Evolutionary conservation across 2,113 vertebrate species (phyloP), one percentile per base, ranked within the genome.

Genomic region (Pituophis catenifer): DNA sequence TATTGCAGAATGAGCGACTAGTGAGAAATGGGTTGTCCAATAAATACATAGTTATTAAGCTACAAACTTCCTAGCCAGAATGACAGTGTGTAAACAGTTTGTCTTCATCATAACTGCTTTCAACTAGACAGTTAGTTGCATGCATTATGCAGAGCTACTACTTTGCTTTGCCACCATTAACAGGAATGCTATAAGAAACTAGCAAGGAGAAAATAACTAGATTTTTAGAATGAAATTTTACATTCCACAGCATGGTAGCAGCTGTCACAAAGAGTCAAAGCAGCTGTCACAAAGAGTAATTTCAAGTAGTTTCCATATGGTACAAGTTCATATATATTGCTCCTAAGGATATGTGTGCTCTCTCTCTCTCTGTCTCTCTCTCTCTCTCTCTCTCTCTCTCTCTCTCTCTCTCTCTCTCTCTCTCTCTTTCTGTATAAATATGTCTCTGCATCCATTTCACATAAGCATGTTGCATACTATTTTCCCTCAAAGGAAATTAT

Each of bases 381-480:
- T 53, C 52, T 53, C 53, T 53, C 9, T 53, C 53, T 53, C 53
- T 53, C 10, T 53, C 11, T 53, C 10, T 53, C 53, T 53, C 53
- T 53, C 11, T 53, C 53, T 53, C 53, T 53, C 52, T 53, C 52
- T 53, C 52, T 11, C 52, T 53, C 52, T 53, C 52, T 53, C 9
- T 53, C 9, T 53, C 52, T 53, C 44, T 48, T 1, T 48, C 44
- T 48, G 53, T 53, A 10, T 70, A 90, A 90, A 59, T 89, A 75
- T 59, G 19, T 26, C 38, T 89, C 75, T 90, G 89, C 29, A 90
- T 93, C 55, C 54, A 93, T 90, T 93, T 90, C 86, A 86, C 17
- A 26, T 29, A 86, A 89, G 12, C 55, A 54, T 23, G 70, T n/a
- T 50, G 26, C 44, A 29, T 86, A 50, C 75, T 86, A 62, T 62